phyloP scores from a whole-genome alignment of 2,113 vertebrate species.

The Rhegmatorhina hoffmannsi region DNA sequence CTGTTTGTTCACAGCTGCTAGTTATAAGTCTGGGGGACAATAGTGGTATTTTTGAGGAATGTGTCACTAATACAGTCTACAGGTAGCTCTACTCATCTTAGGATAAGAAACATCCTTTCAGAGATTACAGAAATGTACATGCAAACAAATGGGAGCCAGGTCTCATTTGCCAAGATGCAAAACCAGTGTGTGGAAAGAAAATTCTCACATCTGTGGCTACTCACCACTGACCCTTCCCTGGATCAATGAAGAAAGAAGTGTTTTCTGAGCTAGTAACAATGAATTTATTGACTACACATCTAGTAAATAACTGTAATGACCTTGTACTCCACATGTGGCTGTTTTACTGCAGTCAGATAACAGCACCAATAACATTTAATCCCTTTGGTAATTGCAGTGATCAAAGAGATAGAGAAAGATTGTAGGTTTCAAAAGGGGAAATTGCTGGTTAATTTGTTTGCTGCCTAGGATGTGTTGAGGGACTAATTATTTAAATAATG shows the following conservation, averaged over 20 bases:
- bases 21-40: neutral
- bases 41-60: neutral
- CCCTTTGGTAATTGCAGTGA: constrained; percentile 7
- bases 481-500: constrained; percentile 42
- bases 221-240: rapidly evolving
- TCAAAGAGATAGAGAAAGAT: constrained; percentile 12
- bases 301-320: neutral
- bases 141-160: neutral
- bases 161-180: neutral
- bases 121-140: neutral
- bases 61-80: neutral
- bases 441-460: constrained; percentile 35
- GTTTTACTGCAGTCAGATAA: neutral
- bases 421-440: neutral
- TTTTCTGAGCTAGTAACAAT: neutral
- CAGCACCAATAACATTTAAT: neutral
- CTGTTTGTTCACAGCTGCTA: neutral
- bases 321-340: neutral
- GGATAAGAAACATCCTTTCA: neutral
- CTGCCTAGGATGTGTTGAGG: neutral
- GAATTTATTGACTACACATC: neutral
- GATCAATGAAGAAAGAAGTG: neutral
- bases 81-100: neutral
- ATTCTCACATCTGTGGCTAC: neutral
- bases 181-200: neutral